phyloP scores from a whole-genome alignment of 2,797 vertebrate genomes.

The Microctenopoma steveboyesi region DNA sequence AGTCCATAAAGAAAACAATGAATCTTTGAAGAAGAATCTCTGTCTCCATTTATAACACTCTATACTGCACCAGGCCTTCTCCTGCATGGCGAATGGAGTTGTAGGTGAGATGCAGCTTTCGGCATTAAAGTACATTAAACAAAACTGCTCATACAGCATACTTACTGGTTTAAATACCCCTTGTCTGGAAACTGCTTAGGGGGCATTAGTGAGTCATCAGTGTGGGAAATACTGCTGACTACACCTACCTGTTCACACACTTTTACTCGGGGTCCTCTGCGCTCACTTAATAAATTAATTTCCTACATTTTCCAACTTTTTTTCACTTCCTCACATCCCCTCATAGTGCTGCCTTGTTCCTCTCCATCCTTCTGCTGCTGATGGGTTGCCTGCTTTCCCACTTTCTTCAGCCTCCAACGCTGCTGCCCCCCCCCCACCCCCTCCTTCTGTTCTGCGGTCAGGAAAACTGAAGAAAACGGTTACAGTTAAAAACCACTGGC shows the following conservation, averaged over 20 bases:
- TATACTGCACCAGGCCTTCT: not conserved
- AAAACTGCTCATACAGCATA: not conserved
- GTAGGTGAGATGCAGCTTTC: conserved; percentile 9
- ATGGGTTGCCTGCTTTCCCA: not conserved
- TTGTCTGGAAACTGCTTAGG: not conserved
- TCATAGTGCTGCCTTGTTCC: not conserved
- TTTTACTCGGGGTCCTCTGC: not conserved
- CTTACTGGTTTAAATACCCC: not conserved
- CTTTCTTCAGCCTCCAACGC: not conserved
- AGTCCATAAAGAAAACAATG: no score
- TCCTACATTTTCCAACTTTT: not conserved
- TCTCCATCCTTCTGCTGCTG: not conserved
- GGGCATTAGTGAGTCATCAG: conserved; percentile 8
- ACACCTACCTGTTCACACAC: not conserved
- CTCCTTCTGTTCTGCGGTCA: conserved; percentile 46
- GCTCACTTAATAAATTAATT: not conserved
- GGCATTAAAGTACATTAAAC: not conserved
- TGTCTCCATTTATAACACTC: no score
- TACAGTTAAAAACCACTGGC: conserved; percentile 55
- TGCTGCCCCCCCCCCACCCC: no score
- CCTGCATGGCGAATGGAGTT: conserved; percentile 26
- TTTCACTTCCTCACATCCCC: not conserved
- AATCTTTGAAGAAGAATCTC: no score
- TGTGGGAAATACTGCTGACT: conserved; percentile 22
- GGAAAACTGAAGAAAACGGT: conserved; percentile 51